These are phyloP conservation scores for Metallyticus violacea DNA, from an alignment of 2,888 invertebrate species.

Conservation along the genomic window DNA sequence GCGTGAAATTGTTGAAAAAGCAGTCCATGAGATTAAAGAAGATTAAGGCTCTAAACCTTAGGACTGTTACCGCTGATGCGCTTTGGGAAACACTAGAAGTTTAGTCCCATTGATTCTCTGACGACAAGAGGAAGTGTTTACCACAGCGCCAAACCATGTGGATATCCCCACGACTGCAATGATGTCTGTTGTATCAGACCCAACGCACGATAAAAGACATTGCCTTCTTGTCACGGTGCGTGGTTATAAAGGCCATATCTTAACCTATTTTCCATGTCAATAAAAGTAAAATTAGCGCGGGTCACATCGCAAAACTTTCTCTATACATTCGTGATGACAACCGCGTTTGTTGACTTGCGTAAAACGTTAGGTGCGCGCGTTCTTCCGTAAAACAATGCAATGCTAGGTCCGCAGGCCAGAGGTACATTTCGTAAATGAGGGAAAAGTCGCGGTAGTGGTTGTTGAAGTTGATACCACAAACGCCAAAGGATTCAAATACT, in stretches of 20 bases:
- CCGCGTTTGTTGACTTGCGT: neutral
- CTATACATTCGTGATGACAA: neutral
- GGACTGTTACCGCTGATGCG: neutral
- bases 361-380: neutral
- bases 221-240: neutral
- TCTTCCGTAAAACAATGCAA: neutral
- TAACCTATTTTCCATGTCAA: neutral
- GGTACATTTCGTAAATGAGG: neutral
- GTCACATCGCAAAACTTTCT: neutral
- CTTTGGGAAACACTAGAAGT: too few relatives aligned
- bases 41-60: too few relatives aligned
- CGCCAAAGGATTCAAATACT: too few relatives aligned
- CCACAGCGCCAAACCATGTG: neutral
- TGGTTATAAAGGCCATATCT: neutral
- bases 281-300: neutral
- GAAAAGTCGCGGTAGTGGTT: neutral
- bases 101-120: neutral
- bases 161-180: neutral
- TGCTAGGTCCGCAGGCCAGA: too few relatives aligned
- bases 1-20: too few relatives aligned
- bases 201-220: too few relatives aligned
- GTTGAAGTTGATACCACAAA: too few relatives aligned
- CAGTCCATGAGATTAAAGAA: too few relatives aligned
- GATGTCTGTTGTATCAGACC: neutral
- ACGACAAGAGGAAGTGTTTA: neutral